Evolutionary conservation across 2,113 vertebrate genomes (phyloP), one percentile per base, ranked within the genome.

Genomic region (Pygoscelis adeliae): DNA sequence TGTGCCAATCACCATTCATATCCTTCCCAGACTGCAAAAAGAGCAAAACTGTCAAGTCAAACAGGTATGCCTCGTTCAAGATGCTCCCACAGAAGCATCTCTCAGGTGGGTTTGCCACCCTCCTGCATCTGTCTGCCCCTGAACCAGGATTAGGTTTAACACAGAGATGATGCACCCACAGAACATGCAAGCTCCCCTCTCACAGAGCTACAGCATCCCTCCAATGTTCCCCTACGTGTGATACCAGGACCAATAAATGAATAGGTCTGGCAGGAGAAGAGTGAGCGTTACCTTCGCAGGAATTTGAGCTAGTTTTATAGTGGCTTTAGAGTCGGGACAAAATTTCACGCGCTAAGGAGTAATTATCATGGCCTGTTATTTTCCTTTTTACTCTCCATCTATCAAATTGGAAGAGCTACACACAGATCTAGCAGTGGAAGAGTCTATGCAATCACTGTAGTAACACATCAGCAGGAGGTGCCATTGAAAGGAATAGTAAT

Each of bases 391-490:
- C 59, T 93, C 86, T 91, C 94, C 67, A 90, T 72, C 76, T 62
- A 97, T 67, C 86, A 97, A 95, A 93, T 96, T 93, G 86, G 81
- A 96, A 97, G 90, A 97, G 86, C 76, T 58, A 91, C 59, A 87
- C 50, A 78, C 69, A 78, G 34, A 91, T 15, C 27, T 52, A 87
- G 83, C 81, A 91, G 72, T 36, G 66, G 80, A 87, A 72, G 61
- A 53, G 40, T 49, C 93, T 69, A 5, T 34, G 81, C 91, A 89
- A 63, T 69, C 89, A 52, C 91, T 87, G 89, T 26, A 87, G 87
- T 83, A 94, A 92, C 62, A 83, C 63, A 95, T 19, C 93, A 96
- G 96, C 87, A 94, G 94, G 94, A 96, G 95, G 82, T 94, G 89
- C 62, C 95, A 79, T 59, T 88, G 94, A 96, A 96, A 93, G 81